Conservation (phyloP, 2,888 invertebrate genomes). For the Diarsia mendica region DNA sequence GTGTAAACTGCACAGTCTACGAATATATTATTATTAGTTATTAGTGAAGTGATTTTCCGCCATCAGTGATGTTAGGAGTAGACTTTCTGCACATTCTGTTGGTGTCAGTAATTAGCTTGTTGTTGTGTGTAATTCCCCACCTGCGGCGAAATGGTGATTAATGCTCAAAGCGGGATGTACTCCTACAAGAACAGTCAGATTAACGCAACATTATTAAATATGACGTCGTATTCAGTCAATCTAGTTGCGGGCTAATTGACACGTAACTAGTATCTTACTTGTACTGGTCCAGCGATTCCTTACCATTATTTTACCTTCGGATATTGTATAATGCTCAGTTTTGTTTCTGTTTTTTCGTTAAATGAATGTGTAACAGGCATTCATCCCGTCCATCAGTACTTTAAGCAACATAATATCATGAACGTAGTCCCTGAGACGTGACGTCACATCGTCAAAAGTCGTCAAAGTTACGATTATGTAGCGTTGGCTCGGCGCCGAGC, state of each 20-base stretch:
- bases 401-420: neutral
- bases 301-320: neutral
- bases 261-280: neutral
- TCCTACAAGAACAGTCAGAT: constrained; percentile 2
- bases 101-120: constrained; percentile 25
- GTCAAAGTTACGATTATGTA: neutral
- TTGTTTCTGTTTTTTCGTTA: neutral
- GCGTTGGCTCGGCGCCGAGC: constrained; percentile 36
- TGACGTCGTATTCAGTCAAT: neutral
- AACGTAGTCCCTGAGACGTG: neutral
- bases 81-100: neutral
- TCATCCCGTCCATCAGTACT: neutral
- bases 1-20: too few relatives aligned
- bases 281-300: too few relatives aligned
- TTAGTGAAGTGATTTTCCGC: too few relatives aligned
- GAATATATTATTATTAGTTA: too few relatives aligned
- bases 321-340: neutral
- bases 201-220: constrained; percentile 1
- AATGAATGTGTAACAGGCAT: neutral
- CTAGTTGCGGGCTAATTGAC: neutral
- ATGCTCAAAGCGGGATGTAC: constrained; percentile 13
- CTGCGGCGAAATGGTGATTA: constrained; percentile 28
- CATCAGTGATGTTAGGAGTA: neutral
- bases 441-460: constrained; percentile 8
- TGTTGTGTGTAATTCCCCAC: constrained; percentile 21